phyloP scores from a whole-genome alignment of 2,113 vertebrate species.

The Stercorarius parasiticus region DNA sequence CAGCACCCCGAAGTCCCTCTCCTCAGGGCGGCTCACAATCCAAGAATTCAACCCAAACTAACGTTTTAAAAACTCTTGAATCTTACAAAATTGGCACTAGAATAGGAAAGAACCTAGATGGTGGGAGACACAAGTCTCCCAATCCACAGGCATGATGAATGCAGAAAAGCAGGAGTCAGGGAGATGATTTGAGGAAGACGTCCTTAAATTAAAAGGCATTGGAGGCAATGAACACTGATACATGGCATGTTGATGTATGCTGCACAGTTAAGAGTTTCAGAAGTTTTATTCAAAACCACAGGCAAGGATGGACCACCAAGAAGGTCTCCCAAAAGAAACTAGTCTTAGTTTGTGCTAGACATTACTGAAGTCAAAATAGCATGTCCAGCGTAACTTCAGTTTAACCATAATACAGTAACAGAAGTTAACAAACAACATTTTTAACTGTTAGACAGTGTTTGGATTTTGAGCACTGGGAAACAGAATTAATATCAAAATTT shows the following conservation, averaged over 20 bases:
- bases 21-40: too few species aligned
- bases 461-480: neutral
- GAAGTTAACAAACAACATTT: neutral
- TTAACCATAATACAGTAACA: neutral
- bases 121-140: neutral
- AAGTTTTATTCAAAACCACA: neutral
- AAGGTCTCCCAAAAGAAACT: neutral
- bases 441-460: neutral
- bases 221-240: neutral
- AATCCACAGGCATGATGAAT: neutral
- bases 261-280: neutral
- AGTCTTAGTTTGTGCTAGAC: neutral
- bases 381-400: neutral
- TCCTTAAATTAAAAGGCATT: neutral
- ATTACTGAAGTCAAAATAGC: neutral
- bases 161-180: neutral
- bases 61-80: neutral
- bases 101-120: neutral
- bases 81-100: rapidly evolving
- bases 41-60: neutral
- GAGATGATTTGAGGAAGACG: neutral
- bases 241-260: rapidly evolving
- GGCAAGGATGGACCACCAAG: neutral
- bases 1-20: too few species aligned
- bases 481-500: neutral